phyloP scores from a whole-genome alignment of 1,140 invertebrate genomes.

The Portunus trituberculatus region DNA sequence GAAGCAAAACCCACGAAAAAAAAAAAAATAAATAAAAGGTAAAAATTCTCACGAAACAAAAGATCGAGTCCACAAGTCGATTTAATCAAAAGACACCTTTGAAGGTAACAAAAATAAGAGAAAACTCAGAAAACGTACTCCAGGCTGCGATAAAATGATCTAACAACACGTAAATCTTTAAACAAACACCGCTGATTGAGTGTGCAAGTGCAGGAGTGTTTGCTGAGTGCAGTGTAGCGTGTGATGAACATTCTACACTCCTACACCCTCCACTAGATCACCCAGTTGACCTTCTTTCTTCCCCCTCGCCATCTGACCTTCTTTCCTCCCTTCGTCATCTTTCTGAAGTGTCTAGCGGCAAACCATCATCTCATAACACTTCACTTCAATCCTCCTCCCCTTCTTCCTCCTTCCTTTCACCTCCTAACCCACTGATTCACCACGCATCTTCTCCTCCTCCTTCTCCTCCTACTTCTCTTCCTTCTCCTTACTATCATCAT shows the following conservation, averaged over 20 bases:
- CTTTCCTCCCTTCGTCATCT: conserved; percentile 26
- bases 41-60: neutral
- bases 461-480: neutral
- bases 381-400: too few relatives aligned
- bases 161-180: too few relatives aligned
- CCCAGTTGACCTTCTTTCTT: neutral
- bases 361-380: neutral
- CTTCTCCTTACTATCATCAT: neutral
- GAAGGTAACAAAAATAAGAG: neutral
- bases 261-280: too few relatives aligned
- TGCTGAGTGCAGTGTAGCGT: neutral
- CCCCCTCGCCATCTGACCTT: neutral
- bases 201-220: neutral
- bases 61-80: neutral
- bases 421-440: neutral
- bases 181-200: too few relatives aligned
- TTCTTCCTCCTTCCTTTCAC: neutral
- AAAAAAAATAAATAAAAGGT: neutral
- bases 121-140: neutral
- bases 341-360: neutral
- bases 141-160: too few relatives aligned
- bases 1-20: neutral
- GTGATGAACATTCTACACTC: neutral
- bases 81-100: neutral
- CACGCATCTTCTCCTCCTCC: neutral